Percentiles rank a stretch among this genome's conserved stretches.
phyloP scores from a whole-genome alignment of 2,797 vertebrate genomes.

The Megaceryle alcyon region DNA sequence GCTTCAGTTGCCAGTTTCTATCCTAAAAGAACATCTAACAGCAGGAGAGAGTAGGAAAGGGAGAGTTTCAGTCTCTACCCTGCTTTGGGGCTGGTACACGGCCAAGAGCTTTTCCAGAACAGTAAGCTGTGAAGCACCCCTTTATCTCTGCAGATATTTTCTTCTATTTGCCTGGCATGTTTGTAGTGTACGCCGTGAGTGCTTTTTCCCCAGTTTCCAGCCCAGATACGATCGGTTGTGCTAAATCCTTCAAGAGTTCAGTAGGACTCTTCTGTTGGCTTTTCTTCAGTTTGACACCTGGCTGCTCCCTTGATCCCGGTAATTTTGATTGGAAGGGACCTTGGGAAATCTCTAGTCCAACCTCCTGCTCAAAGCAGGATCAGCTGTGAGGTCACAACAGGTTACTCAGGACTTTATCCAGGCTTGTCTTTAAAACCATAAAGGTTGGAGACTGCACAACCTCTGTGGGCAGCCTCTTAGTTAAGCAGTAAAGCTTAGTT shows the following conservation, averaged over 20 bases:
- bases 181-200: not conserved
- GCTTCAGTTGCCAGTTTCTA: not conserved
- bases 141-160: not conserved
- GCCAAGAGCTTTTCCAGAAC: not conserved
- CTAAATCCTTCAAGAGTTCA: not conserved
- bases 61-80: not conserved
- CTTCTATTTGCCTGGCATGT: not conserved
- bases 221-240: accelerated
- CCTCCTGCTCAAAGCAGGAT: not conserved
- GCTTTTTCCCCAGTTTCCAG: not conserved
- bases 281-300: not conserved
- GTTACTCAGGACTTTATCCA: not conserved
- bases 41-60: not conserved
- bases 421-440: not conserved
- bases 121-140: not conserved
- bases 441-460: not conserved
- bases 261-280: not conserved
- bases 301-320: not conserved
- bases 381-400: not conserved
- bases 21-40: accelerated
- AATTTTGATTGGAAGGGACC: not conserved
- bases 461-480: not conserved
- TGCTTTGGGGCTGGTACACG: not conserved
- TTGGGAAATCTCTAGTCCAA: not conserved
- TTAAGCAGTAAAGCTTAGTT: not conserved